A percentile compares a stretch with the other conserved stretches of the same genome.
These are phyloP conservation scores for Bacillus rossius DNA, from an alignment of 1,140 invertebrate species.

Conservation along the genomic window DNA sequence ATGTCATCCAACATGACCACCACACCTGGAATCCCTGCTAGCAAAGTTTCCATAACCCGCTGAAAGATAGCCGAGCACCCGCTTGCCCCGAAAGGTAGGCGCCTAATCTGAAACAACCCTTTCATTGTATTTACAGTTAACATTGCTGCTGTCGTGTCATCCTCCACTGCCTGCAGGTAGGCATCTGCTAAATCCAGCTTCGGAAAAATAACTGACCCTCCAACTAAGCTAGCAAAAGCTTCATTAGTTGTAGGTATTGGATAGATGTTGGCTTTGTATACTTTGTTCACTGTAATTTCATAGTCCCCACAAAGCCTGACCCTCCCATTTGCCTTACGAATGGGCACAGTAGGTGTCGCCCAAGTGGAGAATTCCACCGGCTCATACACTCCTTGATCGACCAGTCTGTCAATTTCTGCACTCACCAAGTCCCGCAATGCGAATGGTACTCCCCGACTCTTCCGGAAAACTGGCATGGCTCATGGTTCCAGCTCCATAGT, in stretches of 20 bases:
- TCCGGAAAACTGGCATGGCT: background rate
- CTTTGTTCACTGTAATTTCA: slow-evolving; percentile 22
- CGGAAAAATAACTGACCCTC: too few species aligned
- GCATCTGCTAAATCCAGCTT: slow-evolving; percentile 15
- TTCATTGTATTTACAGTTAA: slow-evolving; percentile 35
- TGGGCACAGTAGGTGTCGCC: slow-evolving; percentile 13
- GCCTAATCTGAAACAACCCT: slow-evolving; percentile 43
- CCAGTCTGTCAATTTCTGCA: slow-evolving; percentile 29
- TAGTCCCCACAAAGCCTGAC: slow-evolving; percentile 38
- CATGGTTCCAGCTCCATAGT: background rate
- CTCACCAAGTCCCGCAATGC: slow-evolving; percentile 15
- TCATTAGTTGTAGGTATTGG: slow-evolving; percentile 20
- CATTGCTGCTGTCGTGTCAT: slow-evolving; percentile 25
- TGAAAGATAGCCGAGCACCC: slow-evolving; percentile 41
- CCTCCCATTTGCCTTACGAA: slow-evolving; percentile 17
- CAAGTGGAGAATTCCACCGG: slow-evolving; percentile 23
- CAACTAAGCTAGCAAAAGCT: slow-evolving; percentile 22
- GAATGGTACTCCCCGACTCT: slow-evolving; percentile 13
- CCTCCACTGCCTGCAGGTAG: slow-evolving; percentile 21
- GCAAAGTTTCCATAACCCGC: slow-evolving; percentile 21
- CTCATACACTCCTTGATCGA: slow-evolving; percentile 20
- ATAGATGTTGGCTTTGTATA: slow-evolving; percentile 11
- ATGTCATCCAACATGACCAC: slow-evolving; percentile 35
- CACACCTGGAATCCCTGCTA: slow-evolving; percentile 31
- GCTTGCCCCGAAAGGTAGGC: slow-evolving; percentile 44